Base-by-base conservation (phyloP, 2,888 invertebrate genomes). In the Periphyllus acericola region DNA sequence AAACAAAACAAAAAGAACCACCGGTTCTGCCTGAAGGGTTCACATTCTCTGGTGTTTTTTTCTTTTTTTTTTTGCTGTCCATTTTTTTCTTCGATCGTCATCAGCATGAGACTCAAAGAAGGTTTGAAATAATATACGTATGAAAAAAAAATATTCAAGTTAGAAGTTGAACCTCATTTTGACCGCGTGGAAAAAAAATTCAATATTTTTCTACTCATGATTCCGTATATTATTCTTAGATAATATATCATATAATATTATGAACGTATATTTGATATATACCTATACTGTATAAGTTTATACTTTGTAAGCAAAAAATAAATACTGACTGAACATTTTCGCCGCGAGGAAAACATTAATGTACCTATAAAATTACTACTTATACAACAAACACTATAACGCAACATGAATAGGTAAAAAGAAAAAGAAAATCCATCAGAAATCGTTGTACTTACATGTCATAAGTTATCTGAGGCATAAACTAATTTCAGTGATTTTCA, bases 11-110 rank as follows among this genome's bases (percentile, higher is more conserved):
- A 87, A 87, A 87, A 87, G 87, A 87, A 87, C 80, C 87, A 87
- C 87, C 87, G 87, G 87, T 87, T 87, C 87, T 87, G 87, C 87
- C 87, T 87, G 87, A 87, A 87, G 87, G 87, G 87, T 87, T 87
- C 87, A 87, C 87, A 87, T 87, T 81, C 80, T 87, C 78, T 79
- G 71, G 71, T 86, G 40, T 84, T 68, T 72, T 86, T 83, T 82
- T 46, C 52, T 34, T 79, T 19, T 60, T 75, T 83, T 85, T 84
- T 68, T 76, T 66, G 25, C 72, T 60, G 79, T 55, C 78, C 86
- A 55, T 81, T 87, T 87, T 87, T 87, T 87, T 80, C 14, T 17
- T 74, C 1, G 40, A 34, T 81, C 74, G 40, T 87, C 87, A 87
- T 87, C 84, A 81, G 60, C 74, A 87, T 87, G 66, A 87, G 66